Conservation (phyloP, 2,113 vertebrate genomes). For the Pogona vitticeps region DNA sequence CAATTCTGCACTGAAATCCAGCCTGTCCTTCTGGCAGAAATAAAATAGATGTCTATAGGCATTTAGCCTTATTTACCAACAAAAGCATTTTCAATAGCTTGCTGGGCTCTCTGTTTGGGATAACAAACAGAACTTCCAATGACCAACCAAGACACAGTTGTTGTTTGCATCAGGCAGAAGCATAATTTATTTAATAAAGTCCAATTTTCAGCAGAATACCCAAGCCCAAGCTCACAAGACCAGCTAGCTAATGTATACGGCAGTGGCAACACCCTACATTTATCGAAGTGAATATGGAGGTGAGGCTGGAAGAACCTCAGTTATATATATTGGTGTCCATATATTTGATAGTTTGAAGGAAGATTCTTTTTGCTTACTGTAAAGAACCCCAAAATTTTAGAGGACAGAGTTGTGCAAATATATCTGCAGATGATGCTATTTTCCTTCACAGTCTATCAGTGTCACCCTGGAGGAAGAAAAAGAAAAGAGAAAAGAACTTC, state of each 20-base stretch:
- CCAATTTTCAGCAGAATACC: conserved; percentile 37
- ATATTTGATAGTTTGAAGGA: neutral
- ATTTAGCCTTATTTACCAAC: neutral
- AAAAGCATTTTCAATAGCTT: neutral
- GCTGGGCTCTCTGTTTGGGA: neutral
- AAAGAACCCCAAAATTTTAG: neutral
- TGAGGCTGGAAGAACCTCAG: conserved; percentile 50
- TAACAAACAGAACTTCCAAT: neutral
- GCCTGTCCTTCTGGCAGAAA: neutral
- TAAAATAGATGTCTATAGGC: neutral
- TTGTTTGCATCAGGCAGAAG: conserved; percentile 68
- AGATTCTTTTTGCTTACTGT: conserved; percentile 15
- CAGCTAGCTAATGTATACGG: conserved; percentile 23
- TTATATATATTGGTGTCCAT: neutral
- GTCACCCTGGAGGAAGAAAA: conserved; percentile 48
- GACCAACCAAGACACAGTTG: conserved; percentile 17
- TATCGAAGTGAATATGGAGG: conserved; percentile 51
- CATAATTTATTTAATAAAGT: conserved; percentile 67
- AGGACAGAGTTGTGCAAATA: conserved; percentile 44
- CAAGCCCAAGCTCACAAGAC: conserved; percentile 34
- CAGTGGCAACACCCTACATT: conserved; percentile 31
- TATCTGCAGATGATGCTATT: conserved; percentile 15
- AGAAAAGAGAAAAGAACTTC: neutral
- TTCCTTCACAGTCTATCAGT: conserved; percentile 58
- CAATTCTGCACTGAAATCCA: no score